Evolutionary conservation across 1,140 invertebrate genomes (phyloP), one percentile per base, ranked within the genome.

Genomic region (Telenomus remus): DNA sequence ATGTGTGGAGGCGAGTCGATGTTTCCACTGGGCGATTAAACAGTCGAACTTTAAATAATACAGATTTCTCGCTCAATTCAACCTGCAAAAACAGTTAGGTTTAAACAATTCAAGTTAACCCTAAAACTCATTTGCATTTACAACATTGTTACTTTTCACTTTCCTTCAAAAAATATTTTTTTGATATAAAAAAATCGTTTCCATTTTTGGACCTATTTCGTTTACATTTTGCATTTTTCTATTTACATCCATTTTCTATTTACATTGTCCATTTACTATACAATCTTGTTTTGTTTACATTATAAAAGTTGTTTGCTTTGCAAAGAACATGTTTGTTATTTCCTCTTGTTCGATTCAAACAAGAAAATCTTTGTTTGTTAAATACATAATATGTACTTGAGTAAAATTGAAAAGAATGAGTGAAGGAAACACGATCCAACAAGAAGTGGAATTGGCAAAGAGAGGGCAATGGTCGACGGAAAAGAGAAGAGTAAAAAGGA

Each of bases 401-500:
- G 16, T 15, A 10, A 14, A 49, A 53, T 35, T n/a, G 46, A 54
- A 37, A 61, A 66, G 13, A 57, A 37, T 39, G 27, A 53, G 33
- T 34, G 13, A 73, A 71, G 44, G 37, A 61, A 63, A 71, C 55
- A 71, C 53, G 56, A 71, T 48, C 27, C 35, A 39, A 47, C 43
- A 12, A 57, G 55, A 56, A 49, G 37, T 43, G 54, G 66, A 70
- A 80, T 80, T 76, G 59, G 66, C 53, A 39, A 57, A 34, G 49
- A 78, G 63, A 71, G 63, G 79, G 70, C 61, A 78, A 81, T 50
- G 82, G 61, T 54, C 71, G 50, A 61, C 9, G 37, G 33, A 78
- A 51, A n/a, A n/a, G 48, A 61, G 27, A 44, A 27, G 33, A 65
- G 34, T 15, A 43, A 65, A 27, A 55, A 16, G 37, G 46, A 64